Base-by-base conservation (phyloP, 30 jellyfish, hydroid and myxozoan genomes). In the Morbakka virulenta region DNA sequence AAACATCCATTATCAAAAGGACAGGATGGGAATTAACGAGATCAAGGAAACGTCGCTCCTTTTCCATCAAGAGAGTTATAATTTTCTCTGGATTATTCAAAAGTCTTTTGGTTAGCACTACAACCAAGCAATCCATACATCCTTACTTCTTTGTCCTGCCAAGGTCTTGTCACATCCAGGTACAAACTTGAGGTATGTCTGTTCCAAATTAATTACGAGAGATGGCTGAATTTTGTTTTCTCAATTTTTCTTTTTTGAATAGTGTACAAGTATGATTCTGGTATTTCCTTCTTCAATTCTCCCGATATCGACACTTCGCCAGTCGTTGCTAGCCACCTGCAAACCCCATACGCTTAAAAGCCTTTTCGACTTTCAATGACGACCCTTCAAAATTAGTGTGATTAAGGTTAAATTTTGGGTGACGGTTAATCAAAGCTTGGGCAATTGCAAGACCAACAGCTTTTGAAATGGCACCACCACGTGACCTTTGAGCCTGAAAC, bases 281-380 rank as follows among this genome's bases (percentile, higher is more conserved):
- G 62, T 47, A 47, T 47, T 47, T n/a, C 62, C 62, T 47, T 47
- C n/a, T 47, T 47, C 62, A 47, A 47, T n/a, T 47, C n/a, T n/a
- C n/a, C 62, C 62, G 62, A 47, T 47, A 47, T 47, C n/a, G 62
- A 47, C 62, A 47, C 62, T 47, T 47, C n/a, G 62, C 62, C 62
- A n/a, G 62, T 47, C 62, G 62, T 47, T 47, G 62, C 62, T 47
- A 47, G 62, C 12, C 62, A n/a, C 62, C 62, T 47, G 12, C 62
- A n/a, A 47, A n/a, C 62, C 62, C 62, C 62, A 47, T 47, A 47
- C 62, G 62, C 62, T 47, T 47, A n/a, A 47, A 47, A 47, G n/a
- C 14, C 14, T n/a, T 47, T 47, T 47, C n/a, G 14, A n/a, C 62
- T n/a, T n/a, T n/a, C 12, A 12, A 47, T 47, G 62, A 47, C 62